phyloP scores from a whole-genome alignment of 2,797 vertebrate genomes.

The Manis pentadactyla region DNA sequence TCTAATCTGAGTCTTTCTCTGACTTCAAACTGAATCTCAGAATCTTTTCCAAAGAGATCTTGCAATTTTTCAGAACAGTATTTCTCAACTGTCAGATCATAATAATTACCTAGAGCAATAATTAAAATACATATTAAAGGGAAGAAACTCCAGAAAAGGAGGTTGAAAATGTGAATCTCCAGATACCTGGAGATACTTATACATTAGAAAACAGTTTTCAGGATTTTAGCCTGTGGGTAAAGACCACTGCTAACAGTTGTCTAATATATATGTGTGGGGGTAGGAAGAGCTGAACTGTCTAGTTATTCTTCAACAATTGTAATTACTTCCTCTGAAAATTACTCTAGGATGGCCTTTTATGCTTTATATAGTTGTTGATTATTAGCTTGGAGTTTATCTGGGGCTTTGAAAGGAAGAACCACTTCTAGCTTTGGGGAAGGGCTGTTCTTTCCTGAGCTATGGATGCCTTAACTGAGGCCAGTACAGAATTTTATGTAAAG shows the following conservation, averaged over 20 bases:
- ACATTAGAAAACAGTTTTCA: background rate
- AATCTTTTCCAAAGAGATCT: background rate
- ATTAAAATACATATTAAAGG: background rate
- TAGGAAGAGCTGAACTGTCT: background rate
- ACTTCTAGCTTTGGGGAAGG: background rate
- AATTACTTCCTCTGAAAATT: background rate
- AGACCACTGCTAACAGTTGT: background rate
- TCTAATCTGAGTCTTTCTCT: background rate
- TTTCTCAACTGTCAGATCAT: background rate
- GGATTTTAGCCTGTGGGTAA: background rate
- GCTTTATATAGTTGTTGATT: background rate
- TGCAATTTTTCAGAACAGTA: background rate
- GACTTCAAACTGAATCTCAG: background rate
- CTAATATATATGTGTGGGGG: background rate
- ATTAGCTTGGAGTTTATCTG: background rate
- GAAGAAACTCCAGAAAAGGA: background rate
- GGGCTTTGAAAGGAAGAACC: background rate
- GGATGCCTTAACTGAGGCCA: background rate
- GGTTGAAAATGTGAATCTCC: background rate
- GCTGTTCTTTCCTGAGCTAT: background rate
- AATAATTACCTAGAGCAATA: background rate
- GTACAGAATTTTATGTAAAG: background rate
- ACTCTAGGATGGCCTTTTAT: background rate
- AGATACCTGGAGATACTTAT: background rate
- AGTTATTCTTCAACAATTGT: background rate